Evolutionary conservation across 2,888 invertebrate genomes (phyloP).

Genomic region (Galerucella calmariensis): DNA sequence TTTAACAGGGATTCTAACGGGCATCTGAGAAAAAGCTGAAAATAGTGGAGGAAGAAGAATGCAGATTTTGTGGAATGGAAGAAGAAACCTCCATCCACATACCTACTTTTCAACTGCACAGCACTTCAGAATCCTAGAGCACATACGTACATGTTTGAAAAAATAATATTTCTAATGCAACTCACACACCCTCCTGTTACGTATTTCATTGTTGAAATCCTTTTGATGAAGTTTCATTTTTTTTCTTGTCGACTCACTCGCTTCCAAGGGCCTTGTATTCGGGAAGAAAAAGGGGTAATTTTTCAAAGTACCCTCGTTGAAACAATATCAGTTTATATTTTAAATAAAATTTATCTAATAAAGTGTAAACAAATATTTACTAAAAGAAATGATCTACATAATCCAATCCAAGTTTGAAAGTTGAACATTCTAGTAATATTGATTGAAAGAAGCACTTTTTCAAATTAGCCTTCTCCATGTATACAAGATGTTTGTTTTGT

Average conservation of each 20-base stretch:
- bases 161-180: neutral
- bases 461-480: constrained; percentile 36
- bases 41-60: no score
- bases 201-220: constrained; percentile 7
- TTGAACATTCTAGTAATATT: neutral
- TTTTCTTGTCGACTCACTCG: neutral
- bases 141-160: neutral
- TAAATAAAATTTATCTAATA: neutral
- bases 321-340: neutral
- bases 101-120: no score
- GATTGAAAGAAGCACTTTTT: constrained; percentile 32
- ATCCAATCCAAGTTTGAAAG: no score
- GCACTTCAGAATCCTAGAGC: neutral
- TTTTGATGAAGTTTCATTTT: constrained; percentile 2
- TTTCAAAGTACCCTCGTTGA: neutral
- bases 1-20: no score
- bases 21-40: no score
- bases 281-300: constrained; percentile 8
- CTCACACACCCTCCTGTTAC: neutral
- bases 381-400: no score
- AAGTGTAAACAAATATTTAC: neutral
- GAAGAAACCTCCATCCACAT: no score
- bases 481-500: constrained; percentile 41
- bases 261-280: constrained; percentile 3
- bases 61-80: no score